These are phyloP conservation scores for Nebria salina DNA, from an alignment of 2,888 invertebrate species.

Conservation along the genomic window DNA sequence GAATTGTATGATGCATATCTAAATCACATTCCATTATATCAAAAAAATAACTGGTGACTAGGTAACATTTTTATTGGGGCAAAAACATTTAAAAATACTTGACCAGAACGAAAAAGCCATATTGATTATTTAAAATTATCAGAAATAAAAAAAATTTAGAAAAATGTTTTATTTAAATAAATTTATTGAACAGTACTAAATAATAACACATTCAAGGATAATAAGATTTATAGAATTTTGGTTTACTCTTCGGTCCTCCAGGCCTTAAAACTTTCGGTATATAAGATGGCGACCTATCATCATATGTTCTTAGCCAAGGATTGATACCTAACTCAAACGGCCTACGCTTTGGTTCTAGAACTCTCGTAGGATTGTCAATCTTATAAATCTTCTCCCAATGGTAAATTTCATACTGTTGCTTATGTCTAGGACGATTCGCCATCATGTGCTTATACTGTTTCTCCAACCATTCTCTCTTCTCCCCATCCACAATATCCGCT, in stretches of 20 bases:
- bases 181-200: slow-evolving; percentile 8
- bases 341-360: slow-evolving; percentile 73
- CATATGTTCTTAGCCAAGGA: slow-evolving; percentile 71
- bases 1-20: neutral
- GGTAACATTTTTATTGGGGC: too few relatives aligned
- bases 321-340: slow-evolving; percentile 76
- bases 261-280: slow-evolving; percentile 75
- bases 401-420: slow-evolving; percentile 74
- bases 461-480: slow-evolving; percentile 77
- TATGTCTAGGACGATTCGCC: slow-evolving; percentile 73
- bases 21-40: too few relatives aligned
- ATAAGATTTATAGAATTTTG: slow-evolving; percentile 73
- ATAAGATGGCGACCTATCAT: slow-evolving; percentile 75
- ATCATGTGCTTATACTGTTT: slow-evolving; percentile 73
- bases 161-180: slow-evolving; percentile 32
- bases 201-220: slow-evolving; percentile 65
- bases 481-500: slow-evolving; percentile 76
- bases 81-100: too few relatives aligned
- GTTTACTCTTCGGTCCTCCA: slow-evolving; percentile 68
- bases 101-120: neutral
- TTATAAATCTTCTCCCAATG: slow-evolving; percentile 88
- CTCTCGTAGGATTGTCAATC: slow-evolving; percentile 73
- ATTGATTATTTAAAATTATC: neutral
- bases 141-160: slow-evolving; percentile 10
- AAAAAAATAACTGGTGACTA: too few relatives aligned